Percentiles rank a stretch among this genome's conserved stretches.
Evolutionary conservation across 2,113 vertebrate species (phyloP).

Genomic region (Dicerorhinus sumatrensis): DNA sequence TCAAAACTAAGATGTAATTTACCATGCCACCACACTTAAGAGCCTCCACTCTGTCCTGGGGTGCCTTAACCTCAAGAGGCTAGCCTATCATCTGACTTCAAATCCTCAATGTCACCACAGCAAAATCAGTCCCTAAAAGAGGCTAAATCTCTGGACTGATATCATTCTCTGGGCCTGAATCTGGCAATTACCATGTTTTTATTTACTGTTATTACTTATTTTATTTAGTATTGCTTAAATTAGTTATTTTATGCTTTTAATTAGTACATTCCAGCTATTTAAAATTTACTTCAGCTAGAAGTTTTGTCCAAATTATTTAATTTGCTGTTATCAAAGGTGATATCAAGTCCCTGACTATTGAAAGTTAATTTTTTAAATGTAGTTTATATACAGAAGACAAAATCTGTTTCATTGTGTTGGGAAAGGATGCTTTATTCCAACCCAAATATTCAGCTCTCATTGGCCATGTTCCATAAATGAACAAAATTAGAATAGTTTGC

Average conservation of each 20-base stretch:
- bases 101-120: background rate
- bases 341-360: background rate
- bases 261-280: background rate
- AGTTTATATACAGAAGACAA: background rate
- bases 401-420: background rate
- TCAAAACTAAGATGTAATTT: background rate
- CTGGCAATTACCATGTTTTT: background rate
- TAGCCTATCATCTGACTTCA: background rate
- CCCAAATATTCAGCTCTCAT: background rate
- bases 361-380: background rate
- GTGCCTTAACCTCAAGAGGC: background rate
- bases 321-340: background rate
- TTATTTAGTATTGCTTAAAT: background rate
- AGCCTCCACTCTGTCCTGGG: background rate
- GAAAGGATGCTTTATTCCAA: background rate
- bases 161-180: background rate
- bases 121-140: background rate
- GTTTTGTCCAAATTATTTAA: background rate
- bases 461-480: background rate
- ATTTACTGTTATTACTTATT: background rate
- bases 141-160: background rate
- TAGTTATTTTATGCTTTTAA: slow-evolving; percentile 8
- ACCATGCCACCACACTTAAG: background rate
- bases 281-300: background rate
- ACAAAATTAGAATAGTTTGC: background rate